Conservation (phyloP, 2,113 vertebrate species). For the Sisor rabdophorus region DNA sequence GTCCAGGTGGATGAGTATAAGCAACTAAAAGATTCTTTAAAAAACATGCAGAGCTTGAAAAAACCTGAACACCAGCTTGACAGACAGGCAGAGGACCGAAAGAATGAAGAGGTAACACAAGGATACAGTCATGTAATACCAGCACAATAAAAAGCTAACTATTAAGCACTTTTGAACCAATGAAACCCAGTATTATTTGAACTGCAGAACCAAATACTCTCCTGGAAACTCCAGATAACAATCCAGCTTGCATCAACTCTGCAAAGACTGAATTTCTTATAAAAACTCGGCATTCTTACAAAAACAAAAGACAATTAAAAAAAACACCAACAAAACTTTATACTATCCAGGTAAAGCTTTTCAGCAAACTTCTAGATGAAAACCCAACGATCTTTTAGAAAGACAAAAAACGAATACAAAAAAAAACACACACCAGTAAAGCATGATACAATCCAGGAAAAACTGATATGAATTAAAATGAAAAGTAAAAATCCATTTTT, state of each 20-base stretch:
- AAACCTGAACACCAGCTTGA: slow-evolving; percentile 49
- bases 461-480: too few relatives aligned
- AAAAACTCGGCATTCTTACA: too few relatives aligned
- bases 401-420: background rate
- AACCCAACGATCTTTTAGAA: background rate
- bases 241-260: too few relatives aligned
- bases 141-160: too few relatives aligned
- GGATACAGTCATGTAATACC: background rate
- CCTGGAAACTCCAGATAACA: background rate
- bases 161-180: too few relatives aligned
- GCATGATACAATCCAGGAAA: background rate
- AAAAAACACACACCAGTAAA: background rate
- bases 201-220: background rate
- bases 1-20: slow-evolving; percentile 88
- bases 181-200: background rate
- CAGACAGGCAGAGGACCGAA: background rate
- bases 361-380: background rate
- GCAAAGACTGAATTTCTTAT: background rate
- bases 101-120: slow-evolving; percentile 47
- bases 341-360: too few relatives aligned
- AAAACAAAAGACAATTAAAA: too few relatives aligned
- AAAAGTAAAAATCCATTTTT: background rate
- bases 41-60: slow-evolving; percentile 71
- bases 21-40: slow-evolving; percentile 81
- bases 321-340: too few relatives aligned